Base-by-base conservation (phyloP, 2,113 vertebrate species). In the Paradoxurus hermaphroditus region DNA sequence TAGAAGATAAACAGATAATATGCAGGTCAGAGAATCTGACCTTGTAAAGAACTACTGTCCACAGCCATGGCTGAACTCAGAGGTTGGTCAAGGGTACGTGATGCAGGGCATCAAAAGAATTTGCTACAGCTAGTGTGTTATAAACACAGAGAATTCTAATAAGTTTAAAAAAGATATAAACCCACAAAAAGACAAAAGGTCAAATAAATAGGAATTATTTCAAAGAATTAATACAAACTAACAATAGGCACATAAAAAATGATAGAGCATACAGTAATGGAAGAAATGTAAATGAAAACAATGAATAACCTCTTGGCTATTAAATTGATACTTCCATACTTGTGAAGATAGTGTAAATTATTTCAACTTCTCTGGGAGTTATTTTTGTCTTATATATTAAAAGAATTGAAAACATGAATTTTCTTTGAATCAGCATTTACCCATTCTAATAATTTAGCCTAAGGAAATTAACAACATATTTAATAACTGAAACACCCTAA, bases 381-480 rank as follows among this genome's bases (percentile, higher is more conserved):
- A 73, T 78, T 90, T 78, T 95, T 96, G 41, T 39, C 2, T 77
- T 68, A 34, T 82, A 29, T 59, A 41, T 62, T 94, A 81, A 90
- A 94, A 65, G 13, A 94, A 86, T 62, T 39, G 5, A 91, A 94
- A 97, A 70, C 39, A 92, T 88, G 68, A 97, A 85, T 96, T 79
- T 77, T 91, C 89, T 92, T 95, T 75, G 34, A 94, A 19, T 92
- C 19, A 86, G 95, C 53, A 63, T 87, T 87, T 75, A 25, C 14
- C 27, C 51, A 39, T 92, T 85, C 62, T 92, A 95, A 87, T 87
- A 72, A 95, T 44, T 94, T 96, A 91, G 59, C 13, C 27, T 72
- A 96, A 97, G 39, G 56, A 96, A 95, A 68, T 70, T 93, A 95
- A 94, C 93, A 95, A 97, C 77, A 62, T 81, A 72, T 89, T 97